Evolutionary conservation across 1,140 invertebrate species (phyloP).

Genomic region (Heliconius melpomene): DNA sequence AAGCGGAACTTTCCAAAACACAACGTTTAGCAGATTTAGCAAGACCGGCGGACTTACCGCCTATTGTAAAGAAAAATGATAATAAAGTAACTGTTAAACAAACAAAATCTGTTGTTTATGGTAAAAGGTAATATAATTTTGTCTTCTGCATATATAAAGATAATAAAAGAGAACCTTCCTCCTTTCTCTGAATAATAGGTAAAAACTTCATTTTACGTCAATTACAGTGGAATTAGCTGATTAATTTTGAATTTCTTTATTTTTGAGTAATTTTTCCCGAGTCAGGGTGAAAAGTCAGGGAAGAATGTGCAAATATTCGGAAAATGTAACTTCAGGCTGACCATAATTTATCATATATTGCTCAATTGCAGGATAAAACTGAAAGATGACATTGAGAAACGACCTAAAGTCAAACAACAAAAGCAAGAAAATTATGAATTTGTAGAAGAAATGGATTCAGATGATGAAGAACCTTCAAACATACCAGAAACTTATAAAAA

Average conservation of each 20-base stretch:
- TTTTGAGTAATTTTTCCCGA: too few species aligned
- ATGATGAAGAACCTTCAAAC: conserved; percentile 57
- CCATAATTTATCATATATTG: too few species aligned
- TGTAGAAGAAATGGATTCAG: conserved; percentile 77
- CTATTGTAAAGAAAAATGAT: conserved; percentile 64
- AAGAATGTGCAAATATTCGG: too few species aligned
- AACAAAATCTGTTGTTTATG: conserved; percentile 70
- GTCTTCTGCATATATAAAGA: too few species aligned
- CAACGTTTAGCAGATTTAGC: conserved; percentile 89
- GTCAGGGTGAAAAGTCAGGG: too few species aligned
- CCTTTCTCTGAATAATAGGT: too few species aligned
- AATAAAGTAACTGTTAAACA: conserved; percentile 57
- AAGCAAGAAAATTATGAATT: conserved; percentile 66
- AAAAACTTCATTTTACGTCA: too few species aligned
- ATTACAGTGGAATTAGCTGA: too few species aligned
- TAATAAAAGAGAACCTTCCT: too few species aligned
- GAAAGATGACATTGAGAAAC: conserved; percentile 63
- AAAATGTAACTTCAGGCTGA: too few species aligned
- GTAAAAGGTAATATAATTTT: conserved; percentile 56
- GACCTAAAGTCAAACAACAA: conserved; percentile 49
- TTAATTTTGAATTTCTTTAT: background rate
- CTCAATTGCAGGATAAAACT: conserved; percentile 55
- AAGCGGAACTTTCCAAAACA: conserved; percentile 85
- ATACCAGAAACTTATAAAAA: conserved; percentile 18
- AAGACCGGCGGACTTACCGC: conserved; percentile 86